These are phyloP conservation scores for Xenotilapia longispinis DNA, from an alignment of 2,113 vertebrate species.

Conservation along the genomic window DNA sequence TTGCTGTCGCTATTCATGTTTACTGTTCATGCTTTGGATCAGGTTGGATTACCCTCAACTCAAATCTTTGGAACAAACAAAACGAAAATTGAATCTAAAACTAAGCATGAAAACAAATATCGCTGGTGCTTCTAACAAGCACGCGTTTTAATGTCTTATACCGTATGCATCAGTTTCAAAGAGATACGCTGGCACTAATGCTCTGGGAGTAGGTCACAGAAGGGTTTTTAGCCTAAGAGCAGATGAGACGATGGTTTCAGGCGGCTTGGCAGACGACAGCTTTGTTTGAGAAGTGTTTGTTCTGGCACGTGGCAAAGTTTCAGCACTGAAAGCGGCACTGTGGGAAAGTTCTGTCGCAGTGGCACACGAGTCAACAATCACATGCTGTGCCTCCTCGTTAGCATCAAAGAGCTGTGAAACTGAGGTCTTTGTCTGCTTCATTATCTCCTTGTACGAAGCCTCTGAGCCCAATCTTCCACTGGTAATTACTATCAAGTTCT, in stretches of 20 bases:
- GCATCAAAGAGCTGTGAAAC: conserved; percentile 12
- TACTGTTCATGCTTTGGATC: neutral
- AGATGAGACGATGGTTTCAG: neutral
- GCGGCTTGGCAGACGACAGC: neutral
- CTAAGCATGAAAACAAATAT: neutral
- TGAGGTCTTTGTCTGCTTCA: conserved; percentile 11
- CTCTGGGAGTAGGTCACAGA: neutral
- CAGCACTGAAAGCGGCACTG: neutral
- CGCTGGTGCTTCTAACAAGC: neutral
- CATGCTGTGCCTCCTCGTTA: conserved; percentile 22
- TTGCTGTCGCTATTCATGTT: neutral
- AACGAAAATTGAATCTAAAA: neutral
- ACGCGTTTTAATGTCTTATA: neutral
- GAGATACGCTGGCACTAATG: neutral
- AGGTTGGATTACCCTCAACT: neutral
- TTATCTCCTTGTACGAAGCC: conserved; percentile 22
- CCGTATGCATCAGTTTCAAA: neutral
- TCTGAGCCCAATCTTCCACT: conserved; percentile 2
- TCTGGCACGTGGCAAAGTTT: neutral
- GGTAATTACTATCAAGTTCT: conserved; percentile 25
- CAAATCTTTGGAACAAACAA: neutral
- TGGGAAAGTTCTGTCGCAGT: neutral
- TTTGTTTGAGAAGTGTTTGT: neutral
- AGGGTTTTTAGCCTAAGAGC: neutral
- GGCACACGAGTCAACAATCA: conserved; percentile 3